Evolutionary conservation across 2,888 invertebrate genomes (phyloP), one percentile per base, ranked within the genome.

Genomic region (Leptodirus hochenwartii): DNA sequence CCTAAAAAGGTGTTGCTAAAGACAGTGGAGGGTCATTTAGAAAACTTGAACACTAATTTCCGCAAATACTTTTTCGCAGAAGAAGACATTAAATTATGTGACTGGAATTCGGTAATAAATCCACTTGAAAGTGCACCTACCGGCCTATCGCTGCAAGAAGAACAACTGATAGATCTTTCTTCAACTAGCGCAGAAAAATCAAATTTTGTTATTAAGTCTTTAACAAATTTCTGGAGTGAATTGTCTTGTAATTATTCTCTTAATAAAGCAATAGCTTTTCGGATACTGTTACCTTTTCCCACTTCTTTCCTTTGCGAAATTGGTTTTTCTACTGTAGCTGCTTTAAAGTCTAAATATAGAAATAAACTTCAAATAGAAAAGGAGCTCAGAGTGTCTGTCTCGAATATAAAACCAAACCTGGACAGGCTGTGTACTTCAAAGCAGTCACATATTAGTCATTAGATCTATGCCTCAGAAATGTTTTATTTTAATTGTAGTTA

Each of bases 251-350:
- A 27, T 14, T 30, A 29, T 28, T 30, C 27, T 29, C 29, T 30
- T 30, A 30, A 14, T 28, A 30, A 30, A 27, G 29, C 27, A 30
- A 30, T 28, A 29, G 28, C 30, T 10, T 14, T 30, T 30, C 14
- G 28, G 30, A 30, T 30, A 30, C 27, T 30, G 11, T 30, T 30
- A 27, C 30, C 11, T 30, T 30, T 29, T 11, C 26, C 27, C n/a
- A 30, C 26, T 30, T 29, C 26, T 30, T 29, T 28, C 15, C 26
- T 30, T 30, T 27, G 30, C 11, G 30, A 12, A 27, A 27, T 13
- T 30, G 30, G 20, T 24, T 28, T 24, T 28, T 27, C 11, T 6
- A 11, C 22, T 25, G 20, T 23, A 22, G 22, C 29, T 28, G 29
- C 20, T 28, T 28, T 28, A 28, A 28, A 28, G 9, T 28, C 29